Evolutionary conservation across 2,113 vertebrate species (phyloP), one percentile per base, ranked within the genome.

Genomic region (Ellobius talpinus): DNA sequence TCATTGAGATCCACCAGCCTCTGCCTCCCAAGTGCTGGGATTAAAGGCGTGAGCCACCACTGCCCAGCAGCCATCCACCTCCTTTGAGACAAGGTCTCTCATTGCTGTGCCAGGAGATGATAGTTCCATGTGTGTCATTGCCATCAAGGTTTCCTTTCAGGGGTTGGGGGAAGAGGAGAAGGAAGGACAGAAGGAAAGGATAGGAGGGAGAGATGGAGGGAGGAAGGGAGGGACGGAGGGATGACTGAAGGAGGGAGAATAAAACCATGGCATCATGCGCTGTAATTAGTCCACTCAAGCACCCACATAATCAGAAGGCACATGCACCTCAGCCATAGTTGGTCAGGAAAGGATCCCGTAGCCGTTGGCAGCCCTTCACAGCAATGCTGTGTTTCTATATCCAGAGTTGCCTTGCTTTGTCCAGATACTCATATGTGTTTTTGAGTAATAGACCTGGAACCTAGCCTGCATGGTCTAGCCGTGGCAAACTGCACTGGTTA

Each of bases 401-500:
- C 65, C 84, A 89, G 19, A 77, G 26, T 39, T 52, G 14, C 4
- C 1, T 88, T 76, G 85, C 7, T 42, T 47, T 70, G n/a, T 85
- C 33, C 39, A 55, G 72, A 78, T 72, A 86, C 61, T 55, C 70
- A 88, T 21, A 52, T 36, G 10, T n/a, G 3, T 47, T 92, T 92
- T 91, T 66, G 81, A 86, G 52, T n/a, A 81, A 61, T 8, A 86
- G 76, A 73, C n/a, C 39, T 42, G 45, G 66, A 87, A 93, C 86
- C 76, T 61, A 91, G 21, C 72, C 74, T 96, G 45, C 86, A 81
- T 93, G 90, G 52, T 95, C 39, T 17, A 45, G 72, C 29, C 84
- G 74, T 76, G 77, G 76, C 45, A 65, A 88, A 86, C 72, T 63
- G 45, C 78, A 63, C 0, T 66, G 72, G 13, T 26, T 92, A 92